phyloP scores from a whole-genome alignment of 1,140 invertebrate species.

The Harlomillsia oculata region DNA sequence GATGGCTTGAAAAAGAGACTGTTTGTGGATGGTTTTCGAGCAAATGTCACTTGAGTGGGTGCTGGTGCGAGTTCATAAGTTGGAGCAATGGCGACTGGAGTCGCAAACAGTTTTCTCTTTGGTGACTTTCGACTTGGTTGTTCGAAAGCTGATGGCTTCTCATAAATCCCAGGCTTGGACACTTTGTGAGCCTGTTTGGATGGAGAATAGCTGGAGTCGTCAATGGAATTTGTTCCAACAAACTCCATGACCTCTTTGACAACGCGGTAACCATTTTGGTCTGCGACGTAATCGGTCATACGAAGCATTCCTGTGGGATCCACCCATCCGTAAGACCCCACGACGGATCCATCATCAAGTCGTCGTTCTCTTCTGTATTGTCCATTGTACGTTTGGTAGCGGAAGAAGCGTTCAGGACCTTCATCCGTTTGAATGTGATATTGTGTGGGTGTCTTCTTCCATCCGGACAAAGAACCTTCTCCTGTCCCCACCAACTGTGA shows the following conservation, averaged over 20 bases:
- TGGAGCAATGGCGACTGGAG: background rate
- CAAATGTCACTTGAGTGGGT: background rate
- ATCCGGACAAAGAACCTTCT: conserved; percentile 39
- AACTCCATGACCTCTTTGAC: conserved; percentile 34
- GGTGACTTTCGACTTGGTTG: background rate
- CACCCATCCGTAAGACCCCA: conserved; percentile 60
- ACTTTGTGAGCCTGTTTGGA: conserved; percentile 12
- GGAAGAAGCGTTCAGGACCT: conserved; percentile 52
- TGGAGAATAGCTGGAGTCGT: conserved; percentile 4
- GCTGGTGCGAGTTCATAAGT: background rate
- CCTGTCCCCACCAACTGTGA: too few species aligned
- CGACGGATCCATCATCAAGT: conserved; percentile 44
- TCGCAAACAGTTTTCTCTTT: background rate
- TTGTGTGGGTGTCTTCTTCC: conserved; percentile 53
- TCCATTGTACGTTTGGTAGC: conserved; percentile 75
- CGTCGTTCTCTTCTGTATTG: conserved; percentile 79
- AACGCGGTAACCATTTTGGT: conserved; percentile 43
- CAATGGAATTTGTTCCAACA: conserved; percentile 31
- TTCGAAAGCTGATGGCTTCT: background rate
- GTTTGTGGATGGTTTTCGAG: conserved; percentile 6
- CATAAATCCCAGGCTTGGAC: conserved; percentile 4
- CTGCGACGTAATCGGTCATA: conserved; percentile 76
- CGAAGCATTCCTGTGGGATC: conserved; percentile 68
- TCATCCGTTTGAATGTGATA: conserved; percentile 88
- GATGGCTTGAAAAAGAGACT: conserved; percentile 8